Conservation (phyloP, 2,797 vertebrate species). For the Melopsittacus undulatus region DNA sequence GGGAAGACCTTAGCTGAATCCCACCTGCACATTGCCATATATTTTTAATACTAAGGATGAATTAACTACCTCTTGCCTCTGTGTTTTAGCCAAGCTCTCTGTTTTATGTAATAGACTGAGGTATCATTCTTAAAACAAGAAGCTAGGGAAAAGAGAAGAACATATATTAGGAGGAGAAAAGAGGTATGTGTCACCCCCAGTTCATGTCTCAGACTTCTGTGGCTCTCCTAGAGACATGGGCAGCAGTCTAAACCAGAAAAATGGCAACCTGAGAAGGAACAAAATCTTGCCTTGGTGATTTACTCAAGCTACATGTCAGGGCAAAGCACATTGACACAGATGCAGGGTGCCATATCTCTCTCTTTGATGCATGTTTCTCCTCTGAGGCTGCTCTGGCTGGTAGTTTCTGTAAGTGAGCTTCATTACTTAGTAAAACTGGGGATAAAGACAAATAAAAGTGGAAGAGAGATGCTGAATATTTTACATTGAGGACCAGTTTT, state of each 20-base stretch:
- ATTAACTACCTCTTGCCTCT: not conserved
- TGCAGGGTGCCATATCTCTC: not conserved
- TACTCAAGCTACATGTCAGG: not conserved
- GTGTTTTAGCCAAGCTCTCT: not conserved
- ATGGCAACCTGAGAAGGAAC: not conserved
- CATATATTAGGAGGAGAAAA: rapidly evolving
- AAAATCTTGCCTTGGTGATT: not conserved
- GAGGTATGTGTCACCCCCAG: not conserved
- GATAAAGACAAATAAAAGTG: not conserved
- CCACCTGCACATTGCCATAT: not conserved
- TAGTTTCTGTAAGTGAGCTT: not conserved
- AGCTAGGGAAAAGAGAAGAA: not conserved
- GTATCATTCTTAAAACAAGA: not conserved
- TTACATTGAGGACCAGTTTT: not conserved
- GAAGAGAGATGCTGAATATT: not conserved
- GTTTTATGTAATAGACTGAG: not conserved
- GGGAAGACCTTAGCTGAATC: not conserved
- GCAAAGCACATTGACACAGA: not conserved
- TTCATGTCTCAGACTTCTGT: not conserved
- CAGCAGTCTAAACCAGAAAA: not conserved
- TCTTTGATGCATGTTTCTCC: not conserved
- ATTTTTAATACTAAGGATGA: not conserved
- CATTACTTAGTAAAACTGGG: not conserved
- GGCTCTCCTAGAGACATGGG: not conserved
- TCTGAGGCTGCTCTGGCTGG: not conserved